A percentile compares a stretch with the other conserved stretches of the same genome.
phyloP scores from a whole-genome alignment of 2,888 invertebrate species.

The Aleiodes leptofemur region DNA sequence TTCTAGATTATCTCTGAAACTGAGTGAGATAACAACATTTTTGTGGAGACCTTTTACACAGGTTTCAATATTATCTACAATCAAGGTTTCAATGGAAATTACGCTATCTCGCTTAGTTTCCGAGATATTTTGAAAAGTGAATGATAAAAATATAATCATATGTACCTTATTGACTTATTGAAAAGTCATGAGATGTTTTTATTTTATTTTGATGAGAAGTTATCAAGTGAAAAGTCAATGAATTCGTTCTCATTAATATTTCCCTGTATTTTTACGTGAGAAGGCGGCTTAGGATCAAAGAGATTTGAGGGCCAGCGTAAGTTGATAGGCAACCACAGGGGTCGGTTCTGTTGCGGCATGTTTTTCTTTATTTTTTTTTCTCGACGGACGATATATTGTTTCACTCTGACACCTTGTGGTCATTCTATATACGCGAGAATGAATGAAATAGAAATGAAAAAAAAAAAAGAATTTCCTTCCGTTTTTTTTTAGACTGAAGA shows the following conservation, averaged over 20 bases:
- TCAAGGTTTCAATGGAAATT: no score
- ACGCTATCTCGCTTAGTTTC: no score
- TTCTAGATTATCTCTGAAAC: no score
- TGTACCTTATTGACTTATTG: background rate
- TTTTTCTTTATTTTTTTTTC: conserved; percentile 8
- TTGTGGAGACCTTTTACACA: no score
- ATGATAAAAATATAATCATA: no score
- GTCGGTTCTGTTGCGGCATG: conserved; percentile 6
- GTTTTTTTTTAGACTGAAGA: no score
- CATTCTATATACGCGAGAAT: conserved; percentile 16
- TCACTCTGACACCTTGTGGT: conserved; percentile 30
- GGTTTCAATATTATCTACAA: no score
- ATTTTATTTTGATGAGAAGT: background rate
- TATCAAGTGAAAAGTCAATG: background rate
- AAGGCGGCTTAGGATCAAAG: conserved; percentile 20
- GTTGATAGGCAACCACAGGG: conserved; percentile 33
- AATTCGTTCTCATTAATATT: conserved; percentile 19
- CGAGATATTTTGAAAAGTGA: no score
- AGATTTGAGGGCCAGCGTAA: conserved; percentile 24
- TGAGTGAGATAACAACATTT: no score
- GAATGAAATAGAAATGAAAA: conserved; percentile 6
- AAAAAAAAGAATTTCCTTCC: background rate
- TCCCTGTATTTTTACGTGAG: conserved; percentile 1
- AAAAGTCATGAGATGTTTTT: background rate
- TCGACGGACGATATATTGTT: conserved; percentile 24